Evolutionary conservation across 2,113 vertebrate genomes (phyloP), one percentile per base, ranked within the genome.

Genomic region (Pampusana beccarii): DNA sequence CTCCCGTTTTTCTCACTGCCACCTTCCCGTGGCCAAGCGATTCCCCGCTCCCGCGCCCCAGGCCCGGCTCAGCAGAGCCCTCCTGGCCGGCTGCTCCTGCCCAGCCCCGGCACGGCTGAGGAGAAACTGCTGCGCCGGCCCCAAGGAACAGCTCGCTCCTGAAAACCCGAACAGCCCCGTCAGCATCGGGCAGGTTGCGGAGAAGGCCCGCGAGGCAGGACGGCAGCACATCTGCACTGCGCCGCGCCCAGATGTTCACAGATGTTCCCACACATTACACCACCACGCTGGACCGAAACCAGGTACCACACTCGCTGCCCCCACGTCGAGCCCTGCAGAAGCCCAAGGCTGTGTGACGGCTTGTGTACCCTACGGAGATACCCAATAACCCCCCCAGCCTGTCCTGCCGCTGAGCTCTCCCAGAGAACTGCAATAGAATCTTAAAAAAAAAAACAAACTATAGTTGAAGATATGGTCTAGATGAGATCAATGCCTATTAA

Each of bases 401-500:
- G 10, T 11, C 23, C 85, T 16, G 11, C 51, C 4, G 9, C 24
- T 29, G 40, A 33, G 16, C 70, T 31, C 38, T 28, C 26, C 26
- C 14, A 6, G 9, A 11, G 20, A 44, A 7, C 0, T 6, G 34
- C 3, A 0, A 1, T 11, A 1, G 5, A 1, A 17, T 1, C 69
- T 3, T 40, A 7, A 1, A 5, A 40, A 40, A 11, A 40, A 40
- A 11, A 1, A 18, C 16, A 28, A 40, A 2, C 56, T 50, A 34
- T 0, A 0, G 16, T 0, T 9, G 2, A 50, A 66, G 42, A 8
- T 71, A 7, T 1, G 0, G 31, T 5, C 51, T 4, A 24, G 16
- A 7, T 5, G 36, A 72, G 11, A 80, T 13, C 92, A 62, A 23
- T 7, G 3, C 16, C 54, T 53, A 40, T n/a, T 71, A 10, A 57